phyloP scores from a whole-genome alignment of 92 coral and sea anemone species.

The Porites evermanni region DNA sequence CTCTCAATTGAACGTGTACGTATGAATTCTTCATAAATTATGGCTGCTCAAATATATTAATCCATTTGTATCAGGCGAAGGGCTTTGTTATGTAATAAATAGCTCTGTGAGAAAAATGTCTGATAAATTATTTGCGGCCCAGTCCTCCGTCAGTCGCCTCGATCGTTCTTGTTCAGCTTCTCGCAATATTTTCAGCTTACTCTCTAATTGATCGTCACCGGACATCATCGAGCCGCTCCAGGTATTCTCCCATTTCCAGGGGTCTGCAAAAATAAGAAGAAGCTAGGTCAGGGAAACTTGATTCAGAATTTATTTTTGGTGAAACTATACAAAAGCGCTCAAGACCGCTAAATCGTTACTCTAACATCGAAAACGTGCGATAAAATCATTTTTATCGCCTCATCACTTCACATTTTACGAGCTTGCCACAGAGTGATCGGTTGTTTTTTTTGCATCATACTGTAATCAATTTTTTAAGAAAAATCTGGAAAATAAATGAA shows the following conservation, averaged over 20 bases:
- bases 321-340: no score
- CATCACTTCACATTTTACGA: no score
- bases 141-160: not conserved
- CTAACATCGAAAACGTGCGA: no score
- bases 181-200: not conserved
- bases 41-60: not conserved
- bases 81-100: not conserved
- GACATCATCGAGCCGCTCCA: constrained; percentile 16
- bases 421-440: no score
- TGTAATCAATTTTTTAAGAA: not conserved
- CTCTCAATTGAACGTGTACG: not conserved
- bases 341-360: no score
- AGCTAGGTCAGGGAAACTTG: not conserved
- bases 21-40: not conserved
- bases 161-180: not conserved
- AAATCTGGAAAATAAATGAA: not conserved
- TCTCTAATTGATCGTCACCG: not conserved
- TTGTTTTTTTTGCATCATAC: not conserved
- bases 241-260: not conserved
- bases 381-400: no score
- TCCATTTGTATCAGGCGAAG: not conserved
- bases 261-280: not conserved
- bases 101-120: constrained; percentile 4
- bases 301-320: no score
- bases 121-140: constrained; percentile 8